A percentile compares a stretch with the other conserved stretches of the same genome.
Evolutionary conservation across 2,113 vertebrate genomes (phyloP).

Genomic region (Coreoperca whiteheadi): DNA sequence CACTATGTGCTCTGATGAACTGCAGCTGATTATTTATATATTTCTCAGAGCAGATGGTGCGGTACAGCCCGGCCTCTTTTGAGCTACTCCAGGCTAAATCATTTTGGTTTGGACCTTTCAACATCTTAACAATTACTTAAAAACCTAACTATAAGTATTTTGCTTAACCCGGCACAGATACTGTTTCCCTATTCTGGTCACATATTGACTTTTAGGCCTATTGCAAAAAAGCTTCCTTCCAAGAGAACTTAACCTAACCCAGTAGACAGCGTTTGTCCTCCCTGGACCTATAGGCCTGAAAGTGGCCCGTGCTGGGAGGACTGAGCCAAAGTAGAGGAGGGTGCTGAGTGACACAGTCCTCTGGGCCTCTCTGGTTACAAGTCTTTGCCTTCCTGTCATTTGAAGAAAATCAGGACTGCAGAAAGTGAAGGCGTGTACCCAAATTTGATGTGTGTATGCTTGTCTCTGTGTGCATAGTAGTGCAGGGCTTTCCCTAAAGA

Average conservation of each 20-base stretch:
- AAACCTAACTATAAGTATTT: background rate
- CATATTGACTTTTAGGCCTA: background rate
- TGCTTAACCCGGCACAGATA: background rate
- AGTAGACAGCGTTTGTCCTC: slow-evolving; percentile 44
- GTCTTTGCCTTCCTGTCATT: slow-evolving; percentile 69
- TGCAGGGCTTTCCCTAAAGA: background rate
- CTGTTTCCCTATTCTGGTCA: background rate
- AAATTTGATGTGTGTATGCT: background rate
- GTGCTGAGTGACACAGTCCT: slow-evolving; percentile 72
- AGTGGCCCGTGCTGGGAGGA: slow-evolving; percentile 35
- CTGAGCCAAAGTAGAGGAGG: slow-evolving; percentile 49
- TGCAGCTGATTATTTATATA: slow-evolving; percentile 69
- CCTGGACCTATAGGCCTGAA: slow-evolving; percentile 14
- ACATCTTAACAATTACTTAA: slow-evolving; percentile 4
- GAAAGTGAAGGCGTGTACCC: slow-evolving; percentile 10
- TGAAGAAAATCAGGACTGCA: slow-evolving; percentile 44
- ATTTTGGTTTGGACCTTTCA: slow-evolving; percentile 46
- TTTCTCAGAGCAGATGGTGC: slow-evolving; percentile 73
- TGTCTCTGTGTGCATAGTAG: background rate
- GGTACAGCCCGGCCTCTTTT: slow-evolving; percentile 47
- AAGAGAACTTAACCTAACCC: slow-evolving; percentile 9
- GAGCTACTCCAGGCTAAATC: slow-evolving; percentile 31
- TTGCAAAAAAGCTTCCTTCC: background rate
- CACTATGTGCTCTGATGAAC: slow-evolving; percentile 52
- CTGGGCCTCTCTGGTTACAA: slow-evolving; percentile 76